Evolutionary conservation across 1,140 invertebrate species (phyloP), one percentile per base, ranked within the genome.

Genomic region (Phocides pigmalion): DNA sequence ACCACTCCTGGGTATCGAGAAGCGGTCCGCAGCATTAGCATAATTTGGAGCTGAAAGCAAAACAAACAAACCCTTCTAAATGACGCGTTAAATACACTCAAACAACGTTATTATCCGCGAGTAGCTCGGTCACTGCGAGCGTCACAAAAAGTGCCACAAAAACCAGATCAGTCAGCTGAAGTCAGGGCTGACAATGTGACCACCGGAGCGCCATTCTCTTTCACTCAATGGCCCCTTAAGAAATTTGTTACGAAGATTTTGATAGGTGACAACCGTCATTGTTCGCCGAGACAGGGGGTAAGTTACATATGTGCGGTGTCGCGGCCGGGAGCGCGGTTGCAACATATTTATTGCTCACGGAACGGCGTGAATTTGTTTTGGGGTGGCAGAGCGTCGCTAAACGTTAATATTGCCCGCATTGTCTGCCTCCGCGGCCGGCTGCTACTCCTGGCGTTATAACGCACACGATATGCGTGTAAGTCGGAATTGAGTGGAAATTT

Each of bases 171-270:
- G 74, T 83, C 80, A 82, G 72, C 74, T 76, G 76, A 80, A 71
- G 66, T 64, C 58, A 46, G 51, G 49, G 54, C 42, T 50, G 74
- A 84, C 79, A 87, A 82, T 77, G 70, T 49, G 74, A 56, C 77
- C 75, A 81, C 81, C 77, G 72, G 73, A 74, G 70, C 61, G 72
- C 75, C 67, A 84, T 84, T 82, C 70, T 79, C 35, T 66, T 49
- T 44, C 17, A 62, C 64, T 88, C 73, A 82, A 82, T 85, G 81
- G 80, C 64, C 79, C 74, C 81, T 79, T 78, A 85, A 87, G 84
- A 85, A 89, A 87, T 83, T 87, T 85, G 86, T 85, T 82, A 81
- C 72, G 69, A 79, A 79, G 72, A 77, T 61, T 83, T 82, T 84
- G 82, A 82, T 85, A 72, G 76, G 77, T 80, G 74, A 74, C 73